Base-by-base conservation (phyloP, 2,888 invertebrate genomes). In the Drosophila recens region DNA sequence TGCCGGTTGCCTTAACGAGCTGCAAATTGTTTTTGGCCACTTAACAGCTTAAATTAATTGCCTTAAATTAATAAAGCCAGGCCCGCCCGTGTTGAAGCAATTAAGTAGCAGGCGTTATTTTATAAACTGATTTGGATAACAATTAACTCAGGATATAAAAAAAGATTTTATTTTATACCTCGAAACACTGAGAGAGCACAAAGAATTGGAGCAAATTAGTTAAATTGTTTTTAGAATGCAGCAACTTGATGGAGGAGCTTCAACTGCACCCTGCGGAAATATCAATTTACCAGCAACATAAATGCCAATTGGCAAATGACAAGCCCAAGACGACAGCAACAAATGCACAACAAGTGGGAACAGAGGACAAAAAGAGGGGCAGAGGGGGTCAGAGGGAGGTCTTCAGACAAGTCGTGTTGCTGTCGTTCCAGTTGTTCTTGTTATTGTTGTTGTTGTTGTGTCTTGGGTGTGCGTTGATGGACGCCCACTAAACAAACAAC, bases 231-330 rank as follows among this genome's bases (percentile, higher is more conserved):
- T 49, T 42, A 42, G 65, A 78, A 68, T 73, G 68, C 71, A 75
- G 48, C 49, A 42, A 57, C 30, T 51, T 66, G 43, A 45, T 51
- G 38, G 20, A 33, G 45, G 5, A 54, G 40, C 61, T 36, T 40
- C 30, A 52, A 59, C 72, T 67, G 63, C 73, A 59, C 74, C 75
- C 79, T 48, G 54, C 80, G 82, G 82, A 82, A 82, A 80, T 82
- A 82, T 82, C 82, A 82, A 82, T 82, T 82, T 80, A 82, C 75
- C 53, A 56, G 30, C 53, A 76, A 79, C 72, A 69, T 73, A 78
- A 81, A 78, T 67, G 75, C 62, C 80, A 82, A 82, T 81, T 80
- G 80, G 78, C 80, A 77, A 79, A 64, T 71, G 80, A 80, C 79
- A 76, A 67, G 64, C 66, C 66, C 75, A 75, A 75, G 67, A 79